Conservation (phyloP, 2,888 invertebrate species). For the Notodromas monacha region DNA sequence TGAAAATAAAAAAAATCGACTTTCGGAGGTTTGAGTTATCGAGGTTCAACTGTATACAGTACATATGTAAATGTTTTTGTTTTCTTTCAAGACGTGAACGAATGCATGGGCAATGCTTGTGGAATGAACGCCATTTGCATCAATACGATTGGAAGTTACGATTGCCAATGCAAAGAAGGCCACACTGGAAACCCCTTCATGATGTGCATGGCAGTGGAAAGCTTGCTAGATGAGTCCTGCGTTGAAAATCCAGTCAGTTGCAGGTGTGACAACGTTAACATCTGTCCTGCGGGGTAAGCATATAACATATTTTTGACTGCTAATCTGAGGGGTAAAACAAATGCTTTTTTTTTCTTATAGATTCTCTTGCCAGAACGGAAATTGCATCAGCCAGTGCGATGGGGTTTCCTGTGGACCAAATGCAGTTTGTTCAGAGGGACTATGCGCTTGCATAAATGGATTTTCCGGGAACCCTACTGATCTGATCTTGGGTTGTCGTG, state of each 20-base stretch:
- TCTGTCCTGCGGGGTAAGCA: conserved; percentile 2
- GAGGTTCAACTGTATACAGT: no score
- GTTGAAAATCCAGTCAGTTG: not conserved
- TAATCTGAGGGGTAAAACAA: no score
- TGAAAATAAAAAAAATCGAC: no score
- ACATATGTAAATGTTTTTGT: no score
- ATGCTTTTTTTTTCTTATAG: conserved; percentile 11
- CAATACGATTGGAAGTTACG: conserved; percentile 56
- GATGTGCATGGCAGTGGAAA: conserved; percentile 22
- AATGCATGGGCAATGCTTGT: conserved; percentile 17
- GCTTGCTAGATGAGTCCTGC: conserved; percentile 5
- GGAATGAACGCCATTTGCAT: conserved; percentile 44
- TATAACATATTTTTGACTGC: not conserved
- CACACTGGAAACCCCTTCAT: conserved; percentile 59
- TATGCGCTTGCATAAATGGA: conserved; percentile 43
- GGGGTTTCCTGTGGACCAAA: conserved; percentile 42
- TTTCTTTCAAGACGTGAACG: conserved; percentile 15
- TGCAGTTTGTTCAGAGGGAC: conserved; percentile 42
- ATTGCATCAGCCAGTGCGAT: conserved; percentile 41
- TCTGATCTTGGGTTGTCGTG: conserved; percentile 29
- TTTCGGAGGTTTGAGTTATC: no score
- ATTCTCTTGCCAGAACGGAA: conserved; percentile 33
- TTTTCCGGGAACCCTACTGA: conserved; percentile 40
- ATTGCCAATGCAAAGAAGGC: conserved; percentile 53
- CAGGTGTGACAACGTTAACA: not conserved